A percentile compares a stretch with the other conserved stretches of the same genome.
Evolutionary conservation across 2,113 vertebrate species (phyloP).

Genomic region (Girardinichthys multiradiatus): DNA sequence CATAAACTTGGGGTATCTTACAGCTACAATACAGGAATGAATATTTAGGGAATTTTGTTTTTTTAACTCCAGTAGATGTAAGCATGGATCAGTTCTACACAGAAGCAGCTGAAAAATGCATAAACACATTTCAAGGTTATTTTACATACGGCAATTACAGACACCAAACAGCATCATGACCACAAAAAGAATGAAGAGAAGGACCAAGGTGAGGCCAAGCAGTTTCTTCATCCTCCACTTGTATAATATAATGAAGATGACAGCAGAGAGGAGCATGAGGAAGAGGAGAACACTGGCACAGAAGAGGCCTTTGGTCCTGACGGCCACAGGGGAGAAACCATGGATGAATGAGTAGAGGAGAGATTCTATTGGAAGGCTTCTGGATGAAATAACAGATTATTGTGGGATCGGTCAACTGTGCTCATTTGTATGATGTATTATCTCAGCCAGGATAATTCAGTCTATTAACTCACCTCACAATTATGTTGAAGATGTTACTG

Average conservation of each 20-base stretch:
- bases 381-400: conserved; percentile 5
- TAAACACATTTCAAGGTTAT: not conserved
- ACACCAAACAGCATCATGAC: conserved; percentile 95
- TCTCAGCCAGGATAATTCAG: not conserved
- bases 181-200: conserved; percentile 93
- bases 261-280: conserved; percentile 96
- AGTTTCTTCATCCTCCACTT: conserved; percentile 96
- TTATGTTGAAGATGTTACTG: conserved; percentile 98
- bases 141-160: conserved; percentile 83
- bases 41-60: not conserved
- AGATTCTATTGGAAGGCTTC: conserved; percentile 91
- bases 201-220: conserved; percentile 93
- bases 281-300: conserved; percentile 96
- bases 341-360: conserved; percentile 85
- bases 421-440: not conserved
- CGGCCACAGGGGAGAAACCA: conserved; percentile 83
- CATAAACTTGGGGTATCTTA: too few relatives aligned
- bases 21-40: not conserved
- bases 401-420: not conserved
- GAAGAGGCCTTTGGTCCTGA: conserved; percentile 96
- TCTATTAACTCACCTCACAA: conserved; percentile 87
- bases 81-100: not conserved
- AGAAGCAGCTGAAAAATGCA: not conserved
- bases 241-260: conserved; percentile 88
- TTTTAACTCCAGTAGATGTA: conserved; percentile 49